phyloP scores from a whole-genome alignment of 2,888 invertebrate genomes.

The Allolobophora icterica region DNA sequence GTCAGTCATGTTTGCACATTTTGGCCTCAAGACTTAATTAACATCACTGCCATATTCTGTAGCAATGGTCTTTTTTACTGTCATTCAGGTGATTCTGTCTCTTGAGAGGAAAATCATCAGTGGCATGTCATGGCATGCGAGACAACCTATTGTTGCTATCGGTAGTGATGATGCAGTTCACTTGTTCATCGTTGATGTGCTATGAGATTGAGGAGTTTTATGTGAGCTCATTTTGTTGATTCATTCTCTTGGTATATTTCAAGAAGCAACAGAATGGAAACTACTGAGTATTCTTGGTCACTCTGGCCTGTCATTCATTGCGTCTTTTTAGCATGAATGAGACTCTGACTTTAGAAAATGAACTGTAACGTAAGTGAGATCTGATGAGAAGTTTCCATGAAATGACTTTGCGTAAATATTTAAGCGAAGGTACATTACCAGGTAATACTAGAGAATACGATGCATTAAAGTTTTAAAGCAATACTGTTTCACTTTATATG shows the following conservation, averaged over 20 bases:
- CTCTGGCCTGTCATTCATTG: not conserved
- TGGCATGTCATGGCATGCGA: constrained; percentile 54
- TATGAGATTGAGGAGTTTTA: not conserved
- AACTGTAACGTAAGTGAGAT: not conserved
- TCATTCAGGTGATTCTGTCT: constrained; percentile 38
- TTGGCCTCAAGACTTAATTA: not conserved
- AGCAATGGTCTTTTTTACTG: not conserved
- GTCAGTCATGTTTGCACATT: not conserved
- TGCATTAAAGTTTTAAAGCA: not conserved
- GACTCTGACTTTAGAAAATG: not conserved
- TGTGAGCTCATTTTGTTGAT: not conserved
- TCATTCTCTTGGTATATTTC: not conserved
- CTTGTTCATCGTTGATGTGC: constrained; percentile 47
- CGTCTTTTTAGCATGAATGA: not conserved
- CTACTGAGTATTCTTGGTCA: not conserved
- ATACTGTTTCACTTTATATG: not conserved
- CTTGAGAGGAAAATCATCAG: constrained; percentile 42
- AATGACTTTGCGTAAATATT: not conserved
- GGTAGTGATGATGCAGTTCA: constrained; percentile 60
- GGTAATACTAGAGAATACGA: not conserved
- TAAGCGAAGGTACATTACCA: not conserved
- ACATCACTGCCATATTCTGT: constrained; percentile 2
- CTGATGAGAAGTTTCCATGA: not conserved
- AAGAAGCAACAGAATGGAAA: not conserved
- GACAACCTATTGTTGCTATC: constrained; percentile 58